Evolutionary conservation across 1,140 invertebrate species (phyloP), one percentile per base, ranked within the genome.

Genomic region (Papilio machaon): DNA sequence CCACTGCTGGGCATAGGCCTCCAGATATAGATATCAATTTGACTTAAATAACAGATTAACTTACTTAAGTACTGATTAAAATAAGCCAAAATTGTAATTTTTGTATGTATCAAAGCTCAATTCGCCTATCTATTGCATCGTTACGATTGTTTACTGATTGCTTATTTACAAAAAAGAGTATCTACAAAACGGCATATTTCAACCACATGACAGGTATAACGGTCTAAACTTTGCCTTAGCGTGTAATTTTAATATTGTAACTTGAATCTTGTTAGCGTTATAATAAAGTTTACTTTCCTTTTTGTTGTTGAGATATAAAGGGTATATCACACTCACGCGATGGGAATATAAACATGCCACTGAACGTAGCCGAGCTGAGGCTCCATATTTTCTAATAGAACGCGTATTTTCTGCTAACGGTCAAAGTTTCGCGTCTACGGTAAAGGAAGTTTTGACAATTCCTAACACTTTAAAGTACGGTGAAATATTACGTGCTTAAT

Each of bases 381-480:
- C 88, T 86, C 82, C 85, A 92, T 91, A 91, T 92, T 90, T 92
- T 88, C 83, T 91, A 91, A 91, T 93, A 92, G 89, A 88, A 91
- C 88, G 87, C 88, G 88, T 91, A 90, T 91, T 91, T 92, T 87
- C 84, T 89, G 85, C 87, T 92, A 91, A 92, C 89, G 87, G 89
- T 88, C 87, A 87, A 92, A 93, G 83, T 94, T 92, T 88, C 43
- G 84, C 86, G 82, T 90, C 86, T 87, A 85, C 81, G 80, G 85
- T 82, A 80, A 81, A 38, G 74, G 81, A 86, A 88, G 67, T 88
- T 90, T 82, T 43, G 81, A 86, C 84, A 81, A 86, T 88, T 86
- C 83, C 83, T 88, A 85, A 84, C 82, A 81, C 76, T 88, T 86
- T 84, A 78, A 87, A 89, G 84, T 80, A 80, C 43, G 80, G 76